These are phyloP conservation scores for Andrena dorsata DNA, from an alignment of 2,888 invertebrate species.

Conservation along the genomic window DNA sequence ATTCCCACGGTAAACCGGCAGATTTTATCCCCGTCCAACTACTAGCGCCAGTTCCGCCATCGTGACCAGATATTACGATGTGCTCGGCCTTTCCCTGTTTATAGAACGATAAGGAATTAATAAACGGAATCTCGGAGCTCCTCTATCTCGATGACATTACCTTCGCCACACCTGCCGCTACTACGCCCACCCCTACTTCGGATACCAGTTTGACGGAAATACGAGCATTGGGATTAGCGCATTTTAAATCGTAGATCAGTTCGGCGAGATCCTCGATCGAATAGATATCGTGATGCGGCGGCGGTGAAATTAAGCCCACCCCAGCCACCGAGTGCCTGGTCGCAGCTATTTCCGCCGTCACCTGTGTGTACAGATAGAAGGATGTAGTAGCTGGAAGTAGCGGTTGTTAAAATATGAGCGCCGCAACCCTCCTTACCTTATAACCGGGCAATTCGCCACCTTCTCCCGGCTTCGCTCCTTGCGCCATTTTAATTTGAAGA, in stretches of 20 bases:
- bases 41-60: conserved; percentile 99
- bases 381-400: too few relatives aligned
- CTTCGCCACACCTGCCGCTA: conserved; percentile 99
- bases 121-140: too few relatives aligned
- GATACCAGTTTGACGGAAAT: conserved; percentile 99
- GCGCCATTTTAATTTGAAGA: conserved; percentile 99
- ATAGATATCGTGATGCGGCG: conserved; percentile 99
- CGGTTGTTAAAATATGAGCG: too few relatives aligned
- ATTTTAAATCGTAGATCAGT: conserved; percentile 98
- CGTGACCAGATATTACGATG: conserved; percentile 99
- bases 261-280: conserved; percentile 99
- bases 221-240: conserved; percentile 97
- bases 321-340: conserved; percentile 98
- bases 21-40: conserved; percentile 99
- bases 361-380: conserved; percentile 85
- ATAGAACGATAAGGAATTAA: neutral
- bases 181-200: conserved; percentile 99
- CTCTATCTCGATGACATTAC: conserved; percentile 84
- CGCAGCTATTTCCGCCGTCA: conserved; percentile 96
- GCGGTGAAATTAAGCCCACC: conserved; percentile 99
- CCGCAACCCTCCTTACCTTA: conserved; percentile 85
- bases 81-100: conserved; percentile 97
- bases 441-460: conserved; percentile 98
- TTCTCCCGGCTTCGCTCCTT: conserved; percentile 99
- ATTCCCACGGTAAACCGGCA: conserved; percentile 99